Conservation (phyloP, 2,797 vertebrate genomes). For the Gallinago solitaria region DNA sequence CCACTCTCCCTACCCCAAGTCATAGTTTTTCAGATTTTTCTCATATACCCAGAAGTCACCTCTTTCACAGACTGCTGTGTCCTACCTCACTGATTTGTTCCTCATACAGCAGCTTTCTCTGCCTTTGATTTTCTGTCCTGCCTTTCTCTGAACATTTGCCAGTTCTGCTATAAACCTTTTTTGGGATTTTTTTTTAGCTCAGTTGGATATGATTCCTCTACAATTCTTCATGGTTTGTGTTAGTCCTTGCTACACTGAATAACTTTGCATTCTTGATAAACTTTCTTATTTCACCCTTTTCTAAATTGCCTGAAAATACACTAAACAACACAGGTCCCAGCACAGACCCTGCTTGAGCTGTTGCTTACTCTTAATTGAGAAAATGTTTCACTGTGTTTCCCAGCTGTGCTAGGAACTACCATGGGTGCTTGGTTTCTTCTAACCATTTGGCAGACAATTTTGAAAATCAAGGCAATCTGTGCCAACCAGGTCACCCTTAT, state of each 20-base stretch:
- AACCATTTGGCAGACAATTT: neutral
- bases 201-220: neutral
- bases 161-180: neutral
- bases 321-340: neutral
- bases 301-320: neutral
- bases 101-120: neutral
- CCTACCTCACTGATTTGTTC: neutral
- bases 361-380: neutral
- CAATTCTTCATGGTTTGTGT: neutral
- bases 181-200: neutral
- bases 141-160: neutral
- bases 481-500: neutral
- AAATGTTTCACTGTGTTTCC: neutral
- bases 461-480: neutral
- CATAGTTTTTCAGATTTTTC: neutral
- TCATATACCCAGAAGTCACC: neutral
- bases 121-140: neutral
- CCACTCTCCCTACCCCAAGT: neutral
- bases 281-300: neutral
- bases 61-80: neutral
- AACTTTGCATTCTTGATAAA: neutral
- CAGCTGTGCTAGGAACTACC: neutral
- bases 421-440: neutral
- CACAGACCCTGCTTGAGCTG: neutral
- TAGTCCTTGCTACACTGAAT: neutral